Evolutionary conservation across 2,797 vertebrate genomes (phyloP), one percentile per base, ranked within the genome.

Genomic region (Gambelia wislizenii): DNA sequence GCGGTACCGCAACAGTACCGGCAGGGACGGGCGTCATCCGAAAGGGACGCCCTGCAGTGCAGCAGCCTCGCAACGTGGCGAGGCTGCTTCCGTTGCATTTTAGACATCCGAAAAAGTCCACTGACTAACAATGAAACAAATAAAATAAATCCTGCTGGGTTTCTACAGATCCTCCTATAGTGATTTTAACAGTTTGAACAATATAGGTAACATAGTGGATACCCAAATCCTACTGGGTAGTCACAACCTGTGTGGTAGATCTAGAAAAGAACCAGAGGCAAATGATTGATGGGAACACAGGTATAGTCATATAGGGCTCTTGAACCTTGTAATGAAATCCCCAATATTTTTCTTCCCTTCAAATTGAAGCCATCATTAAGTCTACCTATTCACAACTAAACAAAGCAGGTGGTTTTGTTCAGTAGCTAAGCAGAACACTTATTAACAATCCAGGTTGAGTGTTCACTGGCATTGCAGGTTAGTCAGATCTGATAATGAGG

Each of bases 401-500:
- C 78, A 91, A 94, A 91, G 0, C 74, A 84, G 92, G 69, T 90
- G 69, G 92, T 80, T 76, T 89, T 77, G 54, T 6, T 7, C 18
- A 44, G 33, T 6, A 89, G 78, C 64, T 84, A 95, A 84, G 64
- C 12, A 86, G 61, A 92, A 90, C 61, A 22, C 56, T 33, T 54
- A 70, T 56, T 69, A 56, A 67, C 90, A 92, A 95, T 92, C 44
- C 67, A 92, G 81, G 70, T 88, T 91, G 93, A 88, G 33, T 1
- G 8, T 64, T 88, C 89, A 90, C 78, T 94, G 94, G 61, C 39
- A 47, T 47, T 1, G 1, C 49, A 56, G n/a, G 42, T 56, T 83
- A 93, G 88, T 90, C 94, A 67, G 49, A 91, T 91, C 89, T 91
- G 89, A 93, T 93, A 92, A 84, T 87, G 89, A 92, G 90, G 91